Evolutionary conservation across 2,113 vertebrate species (phyloP), one percentile per base, ranked within the genome.

Genomic region (Mugil cephalus): DNA sequence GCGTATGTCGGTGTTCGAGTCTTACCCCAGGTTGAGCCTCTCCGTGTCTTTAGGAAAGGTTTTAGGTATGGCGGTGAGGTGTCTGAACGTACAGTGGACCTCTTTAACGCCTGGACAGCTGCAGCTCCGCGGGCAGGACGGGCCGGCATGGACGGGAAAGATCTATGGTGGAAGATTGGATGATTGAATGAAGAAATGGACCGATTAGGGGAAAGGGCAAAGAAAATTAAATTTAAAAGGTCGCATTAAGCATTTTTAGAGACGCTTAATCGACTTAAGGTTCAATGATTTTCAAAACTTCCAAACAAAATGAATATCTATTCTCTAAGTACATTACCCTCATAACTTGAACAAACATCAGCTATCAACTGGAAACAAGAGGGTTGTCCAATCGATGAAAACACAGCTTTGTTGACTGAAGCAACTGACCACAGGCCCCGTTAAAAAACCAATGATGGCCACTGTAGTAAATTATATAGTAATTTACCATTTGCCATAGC

Each of bases 21-120:
- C 90, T 77, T 86, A 95, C 94, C 94, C 94, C 21, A 95, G 66
- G 68, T 95, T 95, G 50, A 95, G 79, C 61, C 93, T 89, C 71
- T 93, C 84, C 11, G 90, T 93, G 87, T 93, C 90, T 69, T 75
- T 87, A 3, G 93, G 93, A 10, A 94, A 78, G 54, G 67, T 81
- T 55, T 79, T 85, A 2, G 94, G 93, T 15, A 90, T 24, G 7
- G 82, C 50, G 30, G 72, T 74, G 42, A 95, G 89, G 75, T 94
- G 94, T 65, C 94, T 93, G 84, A 95, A 95, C 0, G 94, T 94
- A 70, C 94, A 95, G 87, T 95, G 94, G 51, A 94, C 93, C 73
- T 95, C 94, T 73, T 90, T 93, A 4, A 87, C 65, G 1, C 87
- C 88, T 1, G 92, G 93, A 51, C 93, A 95, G 82, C 89, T 94